Evolutionary conservation across 2,888 invertebrate species (phyloP).

Genomic region (Cremastobaeus sp.): DNA sequence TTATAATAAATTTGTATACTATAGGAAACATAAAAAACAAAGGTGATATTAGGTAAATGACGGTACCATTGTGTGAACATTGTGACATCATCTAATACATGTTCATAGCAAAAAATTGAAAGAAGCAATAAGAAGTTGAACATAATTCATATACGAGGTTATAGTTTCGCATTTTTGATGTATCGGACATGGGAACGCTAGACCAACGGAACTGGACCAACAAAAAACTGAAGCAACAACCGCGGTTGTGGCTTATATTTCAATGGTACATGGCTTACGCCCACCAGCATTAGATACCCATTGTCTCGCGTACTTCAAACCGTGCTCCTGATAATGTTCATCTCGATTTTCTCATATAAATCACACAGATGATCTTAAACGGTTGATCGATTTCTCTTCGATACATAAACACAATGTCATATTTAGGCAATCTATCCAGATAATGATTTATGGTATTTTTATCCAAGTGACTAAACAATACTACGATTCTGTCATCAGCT

Average conservation of each 20-base stretch:
- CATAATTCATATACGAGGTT: constrained; percentile 73
- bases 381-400: constrained; percentile 1
- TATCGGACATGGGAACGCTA: constrained; percentile 71
- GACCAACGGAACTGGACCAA: constrained; percentile 64
- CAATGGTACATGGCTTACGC: no score
- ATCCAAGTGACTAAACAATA: no score
- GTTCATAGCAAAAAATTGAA: no score
- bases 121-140: no score
- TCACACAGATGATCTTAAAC: constrained; percentile 63
- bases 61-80: no score
- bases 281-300: constrained; percentile 65
- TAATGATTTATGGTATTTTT: no score
- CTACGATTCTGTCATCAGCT: no score
- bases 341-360: constrained; percentile 71
- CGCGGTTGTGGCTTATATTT: constrained; percentile 71
- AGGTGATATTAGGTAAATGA: no score
- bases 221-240: constrained; percentile 72
- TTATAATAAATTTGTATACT: no score
- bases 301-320: constrained; percentile 71
- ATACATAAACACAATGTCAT: background rate
- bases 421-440: background rate
- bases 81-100: no score
- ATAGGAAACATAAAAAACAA: no score
- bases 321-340: constrained; percentile 70
- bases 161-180: constrained; percentile 70